phyloP scores from a whole-genome alignment of 2,888 invertebrate genomes.

The Brenthis ino region DNA sequence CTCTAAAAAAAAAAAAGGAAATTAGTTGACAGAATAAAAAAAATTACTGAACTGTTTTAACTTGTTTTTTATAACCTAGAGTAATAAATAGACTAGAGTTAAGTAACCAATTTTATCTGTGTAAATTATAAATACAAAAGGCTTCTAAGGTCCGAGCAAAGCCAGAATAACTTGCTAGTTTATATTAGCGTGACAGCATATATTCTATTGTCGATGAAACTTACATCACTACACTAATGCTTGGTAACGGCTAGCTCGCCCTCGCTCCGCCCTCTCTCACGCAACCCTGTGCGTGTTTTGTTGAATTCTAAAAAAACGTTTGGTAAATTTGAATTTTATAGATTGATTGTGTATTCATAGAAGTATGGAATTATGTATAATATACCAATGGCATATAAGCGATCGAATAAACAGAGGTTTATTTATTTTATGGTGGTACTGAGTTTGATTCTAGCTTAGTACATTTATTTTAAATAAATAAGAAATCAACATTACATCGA shows the following conservation, averaged over 20 bases:
- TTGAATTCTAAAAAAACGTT: constrained; percentile 16
- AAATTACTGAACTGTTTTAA: no score
- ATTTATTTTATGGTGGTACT: neutral
- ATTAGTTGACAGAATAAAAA: no score
- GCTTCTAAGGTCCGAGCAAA: no score
- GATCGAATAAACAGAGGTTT: neutral
- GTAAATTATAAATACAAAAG: no score
- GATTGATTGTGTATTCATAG: constrained; percentile 8
- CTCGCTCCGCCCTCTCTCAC: constrained; percentile 44
- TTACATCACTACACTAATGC: constrained; percentile 60
- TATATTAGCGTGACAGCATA: neutral
- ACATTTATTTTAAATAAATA: no score
- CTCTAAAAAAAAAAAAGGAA: no score
- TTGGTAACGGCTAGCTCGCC: constrained; percentile 61
- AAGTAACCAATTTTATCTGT: no score
- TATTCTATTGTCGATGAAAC: constrained; percentile 39
- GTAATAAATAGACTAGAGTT: no score
- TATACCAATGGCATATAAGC: neutral
- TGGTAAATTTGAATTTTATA: constrained; percentile 22
- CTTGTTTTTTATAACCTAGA: no score
- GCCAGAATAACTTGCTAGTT: no score
- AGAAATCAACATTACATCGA: no score
- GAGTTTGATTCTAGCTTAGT: no score
- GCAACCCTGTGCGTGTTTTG: constrained; percentile 40
- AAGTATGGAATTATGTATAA: neutral